These are phyloP conservation scores for Mugil cephalus DNA, from an alignment of 2,113 vertebrate species.

Conservation along the genomic window DNA sequence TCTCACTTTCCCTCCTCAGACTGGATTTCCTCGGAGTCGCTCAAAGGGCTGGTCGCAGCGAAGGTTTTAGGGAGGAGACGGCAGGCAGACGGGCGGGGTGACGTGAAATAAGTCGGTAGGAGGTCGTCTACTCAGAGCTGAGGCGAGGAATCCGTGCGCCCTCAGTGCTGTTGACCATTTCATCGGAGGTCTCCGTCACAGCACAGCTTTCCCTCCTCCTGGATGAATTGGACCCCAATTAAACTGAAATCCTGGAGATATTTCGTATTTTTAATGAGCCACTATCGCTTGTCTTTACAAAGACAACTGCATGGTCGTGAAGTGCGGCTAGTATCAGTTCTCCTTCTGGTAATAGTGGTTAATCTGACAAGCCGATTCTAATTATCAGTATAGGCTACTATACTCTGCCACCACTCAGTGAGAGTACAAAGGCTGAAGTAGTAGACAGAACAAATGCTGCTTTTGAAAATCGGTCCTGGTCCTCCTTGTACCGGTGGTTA, in stretches of 20 bases:
- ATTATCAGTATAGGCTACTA: background rate
- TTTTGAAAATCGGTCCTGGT: background rate
- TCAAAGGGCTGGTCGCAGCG: conserved; percentile 63
- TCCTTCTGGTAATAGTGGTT: background rate
- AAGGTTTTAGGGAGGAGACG: conserved; percentile 76
- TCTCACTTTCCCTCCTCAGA: conserved; percentile 26
- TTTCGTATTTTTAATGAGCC: background rate
- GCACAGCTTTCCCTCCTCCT: conserved; percentile 7
- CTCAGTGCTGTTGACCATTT: conserved; percentile 53
- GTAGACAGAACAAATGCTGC: background rate
- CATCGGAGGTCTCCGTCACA: conserved; percentile 37
- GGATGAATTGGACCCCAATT: background rate
- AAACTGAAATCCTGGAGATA: background rate
- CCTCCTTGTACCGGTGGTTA: background rate
- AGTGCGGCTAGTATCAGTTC: background rate
- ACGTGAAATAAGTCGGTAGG: conserved; percentile 76
- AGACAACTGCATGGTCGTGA: background rate
- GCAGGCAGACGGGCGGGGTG: conserved; percentile 80
- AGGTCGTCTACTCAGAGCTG: conserved; percentile 70
- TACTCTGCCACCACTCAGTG: conserved; percentile 2
- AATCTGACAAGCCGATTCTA: conserved; percentile 28
- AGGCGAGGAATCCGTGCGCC: conserved; percentile 63
- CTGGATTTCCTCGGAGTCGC: conserved; percentile 38
- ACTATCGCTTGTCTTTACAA: background rate
- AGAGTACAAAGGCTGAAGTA: background rate